Evolutionary conservation across 2,888 invertebrate genomes (phyloP).

Genomic region (Drosophila robusta): DNA sequence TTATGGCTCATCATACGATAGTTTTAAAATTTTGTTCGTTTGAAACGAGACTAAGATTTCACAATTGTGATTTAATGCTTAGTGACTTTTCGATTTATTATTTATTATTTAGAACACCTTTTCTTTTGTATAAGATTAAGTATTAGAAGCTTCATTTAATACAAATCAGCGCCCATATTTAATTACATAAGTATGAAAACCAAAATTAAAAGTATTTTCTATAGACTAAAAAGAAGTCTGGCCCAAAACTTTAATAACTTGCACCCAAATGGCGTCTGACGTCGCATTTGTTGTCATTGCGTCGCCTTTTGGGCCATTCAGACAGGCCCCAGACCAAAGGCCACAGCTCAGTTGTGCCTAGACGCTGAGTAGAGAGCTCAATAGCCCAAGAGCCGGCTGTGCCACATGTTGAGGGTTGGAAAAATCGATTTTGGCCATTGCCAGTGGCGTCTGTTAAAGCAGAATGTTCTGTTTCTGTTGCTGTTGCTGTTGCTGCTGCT

Average conservation of each 20-base stretch:
- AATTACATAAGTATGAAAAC: no score
- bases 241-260: neutral
- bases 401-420: conserved; percentile 68
- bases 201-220: no score
- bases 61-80: no score
- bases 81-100: no score
- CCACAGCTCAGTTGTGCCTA: conserved; percentile 5
- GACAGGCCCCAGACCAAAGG: conserved; percentile 15
- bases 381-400: conserved; percentile 22
- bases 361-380: conserved; percentile 24
- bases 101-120: no score
- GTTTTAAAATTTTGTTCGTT: no score
- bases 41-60: no score
- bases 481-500: conserved; percentile 30
- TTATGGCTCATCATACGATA: no score
- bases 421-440: conserved; percentile 82
- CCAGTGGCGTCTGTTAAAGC: conserved; percentile 38
- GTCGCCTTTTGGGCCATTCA: conserved; percentile 28
- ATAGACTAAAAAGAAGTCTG: no score
- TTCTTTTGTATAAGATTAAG: no score
- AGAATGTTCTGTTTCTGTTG: conserved; percentile 23
- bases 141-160: no score
- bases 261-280: neutral
- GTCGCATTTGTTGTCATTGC: conserved; percentile 40
- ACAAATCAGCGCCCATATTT: no score